Conservation (phyloP, 2,113 vertebrate species). For the Ramphastos sulfuratus region DNA sequence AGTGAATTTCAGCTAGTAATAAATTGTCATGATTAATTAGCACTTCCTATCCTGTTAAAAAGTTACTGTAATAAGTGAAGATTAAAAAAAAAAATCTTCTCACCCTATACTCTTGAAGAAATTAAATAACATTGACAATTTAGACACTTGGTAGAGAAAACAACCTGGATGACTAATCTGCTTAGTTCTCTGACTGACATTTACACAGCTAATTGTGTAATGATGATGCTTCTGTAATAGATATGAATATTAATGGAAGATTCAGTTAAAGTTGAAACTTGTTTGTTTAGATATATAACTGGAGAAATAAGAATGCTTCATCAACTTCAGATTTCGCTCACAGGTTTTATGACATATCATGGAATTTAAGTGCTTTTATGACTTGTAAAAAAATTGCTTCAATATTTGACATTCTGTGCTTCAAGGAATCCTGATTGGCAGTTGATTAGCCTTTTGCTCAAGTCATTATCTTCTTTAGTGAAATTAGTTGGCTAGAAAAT, state of each 20-base stretch:
- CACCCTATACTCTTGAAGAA: background rate
- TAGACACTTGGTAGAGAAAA: conserved; percentile 39
- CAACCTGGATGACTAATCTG: conserved; percentile 64
- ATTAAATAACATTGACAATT: conserved; percentile 50
- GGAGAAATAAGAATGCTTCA: conserved; percentile 75
- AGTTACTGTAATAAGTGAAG: background rate
- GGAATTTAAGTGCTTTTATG: conserved; percentile 76
- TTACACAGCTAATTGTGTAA: conserved; percentile 77
- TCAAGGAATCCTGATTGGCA: conserved; percentile 92
- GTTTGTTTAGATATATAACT: conserved; percentile 74
- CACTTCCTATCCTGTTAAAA: background rate
- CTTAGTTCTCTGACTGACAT: conserved; percentile 72
- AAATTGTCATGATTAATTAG: background rate
- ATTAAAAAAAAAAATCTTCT: background rate
- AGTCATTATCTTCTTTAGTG: conserved; percentile 92
- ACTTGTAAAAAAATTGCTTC: conserved; percentile 78
- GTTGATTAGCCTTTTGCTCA: conserved; percentile 93
- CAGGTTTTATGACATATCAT: conserved; percentile 69
- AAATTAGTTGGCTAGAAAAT: conserved; percentile 94
- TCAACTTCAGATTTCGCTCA: conserved; percentile 71
- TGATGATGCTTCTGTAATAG: conserved; percentile 73
- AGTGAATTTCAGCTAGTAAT: conserved; percentile 3
- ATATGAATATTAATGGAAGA: conserved; percentile 78
- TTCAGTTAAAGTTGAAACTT: conserved; percentile 65
- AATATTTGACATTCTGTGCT: conserved; percentile 88